Evolutionary conservation across 2,888 invertebrate species (phyloP).

Genomic region (Dicycla oo): DNA sequence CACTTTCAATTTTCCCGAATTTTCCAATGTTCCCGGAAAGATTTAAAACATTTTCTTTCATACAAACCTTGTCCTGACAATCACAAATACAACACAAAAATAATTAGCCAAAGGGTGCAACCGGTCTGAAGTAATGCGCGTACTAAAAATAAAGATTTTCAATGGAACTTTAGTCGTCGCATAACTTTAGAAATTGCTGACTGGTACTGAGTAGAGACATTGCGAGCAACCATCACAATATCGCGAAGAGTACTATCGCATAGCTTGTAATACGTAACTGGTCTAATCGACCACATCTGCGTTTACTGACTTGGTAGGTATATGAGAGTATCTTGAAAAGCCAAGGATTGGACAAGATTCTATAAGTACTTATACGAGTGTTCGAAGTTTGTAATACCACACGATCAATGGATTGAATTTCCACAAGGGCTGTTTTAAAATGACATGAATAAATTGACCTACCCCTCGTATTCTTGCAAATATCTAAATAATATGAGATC

Average conservation of each 20-base stretch:
- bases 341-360: conserved; percentile 44
- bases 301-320: conserved; percentile 56
- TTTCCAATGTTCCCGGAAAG: too few species aligned
- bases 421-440: not conserved
- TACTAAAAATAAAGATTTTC: too few species aligned
- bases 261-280: conserved; percentile 20
- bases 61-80: too few species aligned
- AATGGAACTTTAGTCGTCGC: not conserved
- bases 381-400: conserved; percentile 15
- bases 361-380: conserved; percentile 3
- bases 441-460: not conserved
- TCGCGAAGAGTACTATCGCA: not conserved
- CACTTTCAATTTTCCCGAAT: too few species aligned
- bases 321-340: conserved; percentile 48
- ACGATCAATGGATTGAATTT: not conserved
- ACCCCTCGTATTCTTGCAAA: not conserved
- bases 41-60: too few species aligned
- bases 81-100: too few species aligned
- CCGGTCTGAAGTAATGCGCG: too few species aligned
- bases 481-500: not conserved
- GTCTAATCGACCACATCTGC: conserved; percentile 62
- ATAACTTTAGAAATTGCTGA: not conserved
- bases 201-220: too few species aligned
- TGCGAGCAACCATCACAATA: not conserved
- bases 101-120: too few species aligned